Percentiles rank a stretch among this genome's conserved stretches.
These are phyloP conservation scores for Drosophila rellima DNA, from an alignment of 2,888 invertebrate species.

Conservation along the genomic window DNA sequence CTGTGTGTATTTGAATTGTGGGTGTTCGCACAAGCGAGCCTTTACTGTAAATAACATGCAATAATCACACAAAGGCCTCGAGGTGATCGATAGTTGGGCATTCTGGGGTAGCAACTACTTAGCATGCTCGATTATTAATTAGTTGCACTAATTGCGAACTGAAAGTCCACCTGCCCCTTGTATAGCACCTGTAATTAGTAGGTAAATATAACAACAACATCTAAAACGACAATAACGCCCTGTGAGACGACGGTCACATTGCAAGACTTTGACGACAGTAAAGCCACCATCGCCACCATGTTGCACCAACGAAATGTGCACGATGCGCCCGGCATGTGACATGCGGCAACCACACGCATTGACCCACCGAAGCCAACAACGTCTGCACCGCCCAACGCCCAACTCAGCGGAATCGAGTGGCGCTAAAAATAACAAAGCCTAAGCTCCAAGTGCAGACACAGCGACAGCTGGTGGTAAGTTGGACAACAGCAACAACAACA, in stretches of 20 bases:
- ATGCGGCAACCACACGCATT: slow-evolving; percentile 64
- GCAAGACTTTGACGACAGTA: slow-evolving; percentile 48
- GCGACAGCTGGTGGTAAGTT: slow-evolving; percentile 54
- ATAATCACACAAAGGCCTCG: not conserved
- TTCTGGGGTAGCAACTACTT: slow-evolving; percentile 16
- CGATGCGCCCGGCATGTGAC: slow-evolving; percentile 62
- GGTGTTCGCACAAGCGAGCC: not conserved
- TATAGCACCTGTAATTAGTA: slow-evolving; percentile 47
- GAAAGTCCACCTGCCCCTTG: slow-evolving; percentile 11
- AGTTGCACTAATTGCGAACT: slow-evolving; percentile 57
- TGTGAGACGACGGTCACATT: slow-evolving; percentile 55
- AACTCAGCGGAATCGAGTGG: slow-evolving; percentile 48
- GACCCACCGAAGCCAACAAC: slow-evolving; percentile 19
- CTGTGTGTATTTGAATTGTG: not conserved
- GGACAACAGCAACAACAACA: slow-evolving; percentile 17
- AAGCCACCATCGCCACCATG: slow-evolving; percentile 17
- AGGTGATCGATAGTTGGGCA: slow-evolving; percentile 9
- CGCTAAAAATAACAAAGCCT: slow-evolving; percentile 65
- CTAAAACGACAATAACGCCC: not conserved
- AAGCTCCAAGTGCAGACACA: slow-evolving; percentile 60
- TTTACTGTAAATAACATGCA: not conserved
- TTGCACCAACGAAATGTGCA: slow-evolving; percentile 36
- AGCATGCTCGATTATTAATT: slow-evolving; percentile 55
- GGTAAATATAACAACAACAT: slow-evolving; percentile 5
- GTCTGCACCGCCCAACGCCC: slow-evolving; percentile 4